Conservation (phyloP, 2,888 invertebrate genomes). For the Leucania comma region DNA sequence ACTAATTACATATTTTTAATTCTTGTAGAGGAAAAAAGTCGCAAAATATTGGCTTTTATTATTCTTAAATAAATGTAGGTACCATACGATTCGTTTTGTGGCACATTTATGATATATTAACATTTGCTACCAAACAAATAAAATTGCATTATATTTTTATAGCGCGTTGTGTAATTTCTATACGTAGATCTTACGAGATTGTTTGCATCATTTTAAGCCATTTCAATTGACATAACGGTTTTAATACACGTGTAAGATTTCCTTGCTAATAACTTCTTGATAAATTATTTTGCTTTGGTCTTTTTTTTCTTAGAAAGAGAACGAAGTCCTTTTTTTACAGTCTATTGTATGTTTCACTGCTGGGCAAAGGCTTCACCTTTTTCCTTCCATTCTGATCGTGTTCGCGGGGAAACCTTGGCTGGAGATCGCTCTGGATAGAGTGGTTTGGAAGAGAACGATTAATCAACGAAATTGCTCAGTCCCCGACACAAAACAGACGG, state of each 20-base stretch:
- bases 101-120: neutral
- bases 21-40: neutral
- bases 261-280: neutral
- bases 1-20: neutral
- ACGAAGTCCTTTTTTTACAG: too few relatives aligned
- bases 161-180: neutral
- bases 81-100: too few relatives aligned
- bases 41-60: neutral
- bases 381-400: too few relatives aligned
- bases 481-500: too few relatives aligned
- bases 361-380: too few relatives aligned
- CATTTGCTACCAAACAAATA: neutral
- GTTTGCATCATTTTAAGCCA: neutral
- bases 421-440: too few relatives aligned
- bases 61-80: neutral
- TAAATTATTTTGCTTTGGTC: too few relatives aligned
- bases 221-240: neutral
- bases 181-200: constrained; percentile 3
- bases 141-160: neutral
- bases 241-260: neutral
- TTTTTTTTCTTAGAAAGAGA: too few relatives aligned
- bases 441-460: neutral
- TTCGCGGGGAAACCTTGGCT: too few relatives aligned
- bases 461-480: neutral
- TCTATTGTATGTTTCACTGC: too few relatives aligned